phyloP scores from a whole-genome alignment of 2,113 vertebrate species.

The Brienomyrus longianalis region DNA sequence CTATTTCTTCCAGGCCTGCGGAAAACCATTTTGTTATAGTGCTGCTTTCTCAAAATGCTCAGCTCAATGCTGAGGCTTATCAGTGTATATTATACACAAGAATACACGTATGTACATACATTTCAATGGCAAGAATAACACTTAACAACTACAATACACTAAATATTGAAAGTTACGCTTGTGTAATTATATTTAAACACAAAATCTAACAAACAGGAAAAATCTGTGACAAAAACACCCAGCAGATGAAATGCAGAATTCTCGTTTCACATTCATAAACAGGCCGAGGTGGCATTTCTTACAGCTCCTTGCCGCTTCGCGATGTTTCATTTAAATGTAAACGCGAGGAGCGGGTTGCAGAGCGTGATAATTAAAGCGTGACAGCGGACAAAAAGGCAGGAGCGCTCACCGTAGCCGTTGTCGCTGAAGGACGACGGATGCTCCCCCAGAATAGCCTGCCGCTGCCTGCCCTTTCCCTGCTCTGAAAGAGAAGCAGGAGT shows the following conservation, averaged over 20 bases:
- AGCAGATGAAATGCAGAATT: background rate
- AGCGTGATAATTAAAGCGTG: background rate
- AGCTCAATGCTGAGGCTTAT: background rate
- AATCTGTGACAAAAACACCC: background rate
- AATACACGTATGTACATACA: background rate
- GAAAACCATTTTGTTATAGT: background rate
- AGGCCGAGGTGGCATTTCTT: background rate
- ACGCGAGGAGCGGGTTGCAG: background rate
- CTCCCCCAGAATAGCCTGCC: slow-evolving; percentile 93
- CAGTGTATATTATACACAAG: background rate
- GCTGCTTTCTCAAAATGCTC: background rate
- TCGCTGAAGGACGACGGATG: slow-evolving; percentile 85
- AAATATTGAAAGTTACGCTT: background rate
- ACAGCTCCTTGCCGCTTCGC: background rate
- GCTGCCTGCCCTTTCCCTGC: slow-evolving; percentile 83
- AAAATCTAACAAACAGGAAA: background rate
- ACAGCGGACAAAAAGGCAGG: background rate
- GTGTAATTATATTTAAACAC: background rate
- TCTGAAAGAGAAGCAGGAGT: slow-evolving; percentile 62
- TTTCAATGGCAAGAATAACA: background rate
- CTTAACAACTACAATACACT: background rate
- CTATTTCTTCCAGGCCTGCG: background rate
- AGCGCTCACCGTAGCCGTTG: slow-evolving; percentile 84
- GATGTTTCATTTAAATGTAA: background rate
- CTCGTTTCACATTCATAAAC: background rate